These are phyloP conservation scores for Scaptomyza graminum DNA, from an alignment of 1,140 invertebrate species.

Conservation along the genomic window DNA sequence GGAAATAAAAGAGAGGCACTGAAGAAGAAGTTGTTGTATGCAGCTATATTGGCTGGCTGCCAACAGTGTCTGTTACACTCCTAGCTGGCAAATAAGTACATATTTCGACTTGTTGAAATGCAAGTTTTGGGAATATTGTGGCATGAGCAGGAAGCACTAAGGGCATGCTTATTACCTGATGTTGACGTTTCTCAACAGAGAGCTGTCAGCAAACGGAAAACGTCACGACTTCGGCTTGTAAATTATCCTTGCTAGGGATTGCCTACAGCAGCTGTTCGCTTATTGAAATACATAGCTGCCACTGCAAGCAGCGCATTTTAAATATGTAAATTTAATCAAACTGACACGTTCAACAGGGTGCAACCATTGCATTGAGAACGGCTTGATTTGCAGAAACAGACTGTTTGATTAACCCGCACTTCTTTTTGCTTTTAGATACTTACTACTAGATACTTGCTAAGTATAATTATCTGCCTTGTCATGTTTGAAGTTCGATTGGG, in stretches of 20 bases:
- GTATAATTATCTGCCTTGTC: not conserved
- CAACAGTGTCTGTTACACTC: conserved; percentile 13
- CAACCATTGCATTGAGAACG: conserved; percentile 10
- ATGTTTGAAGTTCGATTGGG: conserved; percentile 8
- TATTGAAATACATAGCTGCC: conserved; percentile 27
- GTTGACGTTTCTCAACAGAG: conserved; percentile 64
- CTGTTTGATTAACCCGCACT: conserved; percentile 1
- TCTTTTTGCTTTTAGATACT: conserved; percentile 1
- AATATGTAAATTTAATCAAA: conserved; percentile 46
- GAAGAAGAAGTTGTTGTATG: not conserved
- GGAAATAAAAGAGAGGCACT: not conserved
- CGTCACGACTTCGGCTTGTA: conserved; percentile 63
- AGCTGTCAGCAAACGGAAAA: conserved; percentile 46
- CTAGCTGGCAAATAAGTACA: conserved; percentile 12
- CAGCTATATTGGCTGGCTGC: not conserved
- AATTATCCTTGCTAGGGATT: conserved; percentile 26
- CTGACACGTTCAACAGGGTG: not conserved
- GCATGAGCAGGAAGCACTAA: conserved; percentile 56
- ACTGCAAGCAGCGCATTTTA: conserved; percentile 20
- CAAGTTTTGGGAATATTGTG: conserved; percentile 30
- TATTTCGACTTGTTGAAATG: conserved; percentile 43
- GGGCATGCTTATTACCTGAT: conserved; percentile 69
- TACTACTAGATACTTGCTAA: not conserved
- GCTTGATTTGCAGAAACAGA: not conserved
- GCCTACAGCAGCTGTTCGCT: conserved; percentile 7